Percentiles rank a stretch among this genome's conserved stretches.
These are phyloP conservation scores for Xestoiulus laeticollis DNA, from an alignment of 2,888 invertebrate species.

Conservation along the genomic window DNA sequence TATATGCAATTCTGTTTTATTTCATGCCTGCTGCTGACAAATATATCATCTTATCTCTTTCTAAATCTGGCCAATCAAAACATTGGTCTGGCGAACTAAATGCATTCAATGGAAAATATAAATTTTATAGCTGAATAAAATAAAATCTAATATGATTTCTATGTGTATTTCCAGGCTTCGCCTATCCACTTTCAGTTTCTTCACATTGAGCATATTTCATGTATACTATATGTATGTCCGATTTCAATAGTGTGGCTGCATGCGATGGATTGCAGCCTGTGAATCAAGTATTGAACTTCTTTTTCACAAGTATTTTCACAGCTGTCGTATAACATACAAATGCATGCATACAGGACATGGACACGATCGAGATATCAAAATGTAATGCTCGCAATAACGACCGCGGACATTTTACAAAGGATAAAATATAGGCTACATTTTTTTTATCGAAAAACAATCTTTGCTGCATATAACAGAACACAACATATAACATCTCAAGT, in stretches of 20 bases:
- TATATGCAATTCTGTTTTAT: not conserved
- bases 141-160: constrained; percentile 25
- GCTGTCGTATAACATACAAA: constrained; percentile 24
- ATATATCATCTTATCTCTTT: not conserved
- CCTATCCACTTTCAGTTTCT: not conserved
- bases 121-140: constrained; percentile 15
- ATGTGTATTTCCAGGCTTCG: not conserved
- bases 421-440: too few species aligned
- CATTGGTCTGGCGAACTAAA: constrained; percentile 12
- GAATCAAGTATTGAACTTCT: constrained; percentile 23
- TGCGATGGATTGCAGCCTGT: not conserved
- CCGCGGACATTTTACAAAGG: not conserved
- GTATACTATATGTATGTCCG: not conserved
- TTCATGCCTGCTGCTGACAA: not conserved
- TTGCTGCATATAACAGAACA: too few species aligned
- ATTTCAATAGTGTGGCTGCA: not conserved
- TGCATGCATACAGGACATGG: constrained; percentile 31
- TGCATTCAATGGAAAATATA: constrained; percentile 33
- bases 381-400: not conserved
- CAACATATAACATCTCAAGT: too few species aligned
- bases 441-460: too few species aligned
- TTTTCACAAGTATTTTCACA: constrained; percentile 21
- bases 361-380: constrained; percentile 35
- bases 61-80: constrained; percentile 13
- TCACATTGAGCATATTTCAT: not conserved